Evolutionary conservation across 2,888 invertebrate species (phyloP).

Genomic region (Folsomia candida): DNA sequence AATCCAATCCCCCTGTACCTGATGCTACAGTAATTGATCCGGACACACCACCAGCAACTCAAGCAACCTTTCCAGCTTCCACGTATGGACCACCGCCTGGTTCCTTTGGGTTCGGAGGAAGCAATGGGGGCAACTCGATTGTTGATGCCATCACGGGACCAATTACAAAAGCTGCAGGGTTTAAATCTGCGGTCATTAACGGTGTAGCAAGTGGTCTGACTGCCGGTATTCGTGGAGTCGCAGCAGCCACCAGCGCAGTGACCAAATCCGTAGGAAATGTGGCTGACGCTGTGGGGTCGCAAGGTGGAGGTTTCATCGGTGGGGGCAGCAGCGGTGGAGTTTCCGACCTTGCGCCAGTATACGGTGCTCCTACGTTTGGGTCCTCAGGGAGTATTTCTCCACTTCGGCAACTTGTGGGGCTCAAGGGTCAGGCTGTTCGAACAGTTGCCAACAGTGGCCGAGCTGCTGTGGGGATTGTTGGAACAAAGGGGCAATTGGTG

Average conservation of each 20-base stretch:
- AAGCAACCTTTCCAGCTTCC: not conserved
- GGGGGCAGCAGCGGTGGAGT: not conserved
- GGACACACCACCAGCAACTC: not conserved
- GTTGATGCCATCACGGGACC: not conserved
- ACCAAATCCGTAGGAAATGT: not conserved
- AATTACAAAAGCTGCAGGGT: not conserved
- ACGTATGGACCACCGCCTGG: constrained; percentile 9
- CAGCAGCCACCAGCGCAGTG: not conserved
- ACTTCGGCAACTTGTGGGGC: not conserved
- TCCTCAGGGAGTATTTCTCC: not conserved
- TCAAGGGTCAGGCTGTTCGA: not conserved
- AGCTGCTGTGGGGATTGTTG: constrained; percentile 9
- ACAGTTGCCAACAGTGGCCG: not conserved
- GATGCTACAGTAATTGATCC: not conserved
- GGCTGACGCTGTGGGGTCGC: not conserved
- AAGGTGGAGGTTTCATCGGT: not conserved
- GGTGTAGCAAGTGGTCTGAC: not conserved
- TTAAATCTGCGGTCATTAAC: constrained; percentile 7
- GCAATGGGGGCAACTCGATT: not conserved
- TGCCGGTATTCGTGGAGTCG: not conserved
- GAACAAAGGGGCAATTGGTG: constrained; percentile 1
- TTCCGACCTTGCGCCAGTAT: not conserved
- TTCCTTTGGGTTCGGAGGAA: not conserved
- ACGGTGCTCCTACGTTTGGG: not conserved
- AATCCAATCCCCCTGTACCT: not conserved